phyloP scores from a whole-genome alignment of 2,888 invertebrate genomes.

The Heterodera filipjevi region DNA sequence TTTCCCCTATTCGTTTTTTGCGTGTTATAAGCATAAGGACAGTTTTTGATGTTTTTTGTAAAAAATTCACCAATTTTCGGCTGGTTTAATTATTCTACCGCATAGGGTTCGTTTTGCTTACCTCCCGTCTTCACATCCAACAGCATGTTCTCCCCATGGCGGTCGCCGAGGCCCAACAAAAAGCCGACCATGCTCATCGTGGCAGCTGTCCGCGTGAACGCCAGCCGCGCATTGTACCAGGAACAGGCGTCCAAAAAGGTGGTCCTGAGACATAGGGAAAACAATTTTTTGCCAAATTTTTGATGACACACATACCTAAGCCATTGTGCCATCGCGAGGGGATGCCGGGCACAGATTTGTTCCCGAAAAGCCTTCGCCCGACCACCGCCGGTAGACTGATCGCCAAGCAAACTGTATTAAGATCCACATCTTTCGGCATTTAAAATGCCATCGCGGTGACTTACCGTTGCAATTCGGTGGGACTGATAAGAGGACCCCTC shows the following conservation, averaged over 20 bases:
- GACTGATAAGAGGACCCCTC: neutral
- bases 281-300: slow-evolving; percentile 2
- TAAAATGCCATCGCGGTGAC: no score
- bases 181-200: slow-evolving; percentile 80
- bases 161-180: slow-evolving; percentile 58
- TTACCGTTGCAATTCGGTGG: slow-evolving; percentile 14
- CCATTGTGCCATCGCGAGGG: slow-evolving; percentile 82
- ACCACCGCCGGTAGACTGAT: slow-evolving; percentile 28
- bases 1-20: no score
- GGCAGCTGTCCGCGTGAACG: slow-evolving; percentile 88
- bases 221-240: slow-evolving; percentile 85
- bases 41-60: no score
- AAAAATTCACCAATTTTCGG: no score
- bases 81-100: no score
- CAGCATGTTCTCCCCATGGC: slow-evolving; percentile 67
- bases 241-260: slow-evolving; percentile 53
- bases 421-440: neutral
- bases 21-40: no score
- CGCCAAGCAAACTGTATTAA: neutral
- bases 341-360: slow-evolving; percentile 34
- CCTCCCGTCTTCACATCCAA: slow-evolving; percentile 87
- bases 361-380: slow-evolving; percentile 39
- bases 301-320: slow-evolving; percentile 65
- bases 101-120: neutral
- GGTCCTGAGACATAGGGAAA: slow-evolving; percentile 40